A percentile compares a stretch with the other conserved stretches of the same genome.
Conservation (phyloP, 2,888 invertebrate species). For the Anarsia innoxiella region DNA sequence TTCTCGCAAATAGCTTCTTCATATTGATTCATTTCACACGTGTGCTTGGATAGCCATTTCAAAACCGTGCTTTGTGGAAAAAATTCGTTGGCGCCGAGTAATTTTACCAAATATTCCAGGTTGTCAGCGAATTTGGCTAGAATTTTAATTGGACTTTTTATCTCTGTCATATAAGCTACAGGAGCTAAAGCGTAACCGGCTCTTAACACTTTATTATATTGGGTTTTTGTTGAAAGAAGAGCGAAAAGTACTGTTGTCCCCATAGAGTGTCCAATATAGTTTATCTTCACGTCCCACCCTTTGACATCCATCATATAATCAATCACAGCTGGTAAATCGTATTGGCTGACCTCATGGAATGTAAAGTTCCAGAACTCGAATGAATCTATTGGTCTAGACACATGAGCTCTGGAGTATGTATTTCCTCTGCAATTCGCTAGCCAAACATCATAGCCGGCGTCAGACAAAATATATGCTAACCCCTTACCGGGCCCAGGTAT, state of each 20-base stretch:
- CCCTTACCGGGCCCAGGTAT: constrained; percentile 40
- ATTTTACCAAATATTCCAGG: constrained; percentile 37
- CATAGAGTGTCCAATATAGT: constrained; percentile 83
- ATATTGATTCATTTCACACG: constrained; percentile 17
- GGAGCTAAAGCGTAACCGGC: constrained; percentile 75
- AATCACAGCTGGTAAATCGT: constrained; percentile 87
- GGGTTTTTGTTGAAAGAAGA: constrained; percentile 65
- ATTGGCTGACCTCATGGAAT: constrained; percentile 86
- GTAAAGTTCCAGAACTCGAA: constrained; percentile 80
- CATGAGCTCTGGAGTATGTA: constrained; percentile 67
- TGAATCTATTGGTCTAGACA: constrained; percentile 35
- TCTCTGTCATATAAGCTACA: constrained; percentile 66
- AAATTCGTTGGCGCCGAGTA: constrained; percentile 17
- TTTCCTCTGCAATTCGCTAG: constrained; percentile 86
- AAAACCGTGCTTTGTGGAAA: background rate
- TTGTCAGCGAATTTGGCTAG: too few species aligned
- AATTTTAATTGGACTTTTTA: constrained; percentile 49
- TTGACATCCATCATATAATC: constrained; percentile 78
- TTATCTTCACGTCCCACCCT: constrained; percentile 55
- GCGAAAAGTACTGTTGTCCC: constrained; percentile 78
- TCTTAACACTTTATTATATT: constrained; percentile 73
- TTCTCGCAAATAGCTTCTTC: constrained; percentile 74
- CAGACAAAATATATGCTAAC: constrained; percentile 67
- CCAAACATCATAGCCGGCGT: constrained; percentile 84
- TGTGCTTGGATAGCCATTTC: background rate